Evolutionary conservation across 2,888 invertebrate species (phyloP), one percentile per base, ranked within the genome.

Genomic region (Ophion costatus): DNA sequence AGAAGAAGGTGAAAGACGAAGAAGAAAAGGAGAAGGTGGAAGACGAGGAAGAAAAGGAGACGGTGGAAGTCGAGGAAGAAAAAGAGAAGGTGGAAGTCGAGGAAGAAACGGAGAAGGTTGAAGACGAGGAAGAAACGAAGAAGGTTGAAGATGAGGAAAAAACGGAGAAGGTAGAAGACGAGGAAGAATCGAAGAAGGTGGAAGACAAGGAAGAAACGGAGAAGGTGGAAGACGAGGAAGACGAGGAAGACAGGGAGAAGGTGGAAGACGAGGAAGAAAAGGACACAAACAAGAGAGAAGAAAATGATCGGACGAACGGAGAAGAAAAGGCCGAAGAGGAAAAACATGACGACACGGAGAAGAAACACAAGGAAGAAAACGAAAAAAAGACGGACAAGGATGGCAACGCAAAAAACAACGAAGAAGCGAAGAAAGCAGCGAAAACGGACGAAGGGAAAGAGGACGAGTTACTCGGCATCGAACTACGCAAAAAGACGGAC

Each of bases 401-500:
- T 2, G 59, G 75, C 33, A 20, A 59, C 6, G 51, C 51, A 5
- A 51, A 17, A 3, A 17, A 14, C 17, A 17, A 51, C 11, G 14
- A 51, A 51, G 51, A 51, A 5, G 73, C 29, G 38, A 70, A 78
- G 9, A 1, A 69, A 51, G 17, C 24, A 0, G 63, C 11, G 42
- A 67, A 59, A 42, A 29, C 63, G 33, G 61, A 77, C n/a, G 80
- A 69, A 38, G 33, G 20, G 20, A 57, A n/a, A 2, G 20, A 20
- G 56, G 20, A 74, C 79, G 24, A 3, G 51, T 51, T 14, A 51
- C 51, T 51, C 51, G 51, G 14, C 5, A 17, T 17, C 14, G 84
- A 82, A 63, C 81, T 83, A 3, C 76, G 84, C 2, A 83, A 85
- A 17, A 70, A 76, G 17, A 59, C 77, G 1, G 74, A 69, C 6